Conservation (phyloP, 2,797 vertebrate genomes). For the Percopsis omiscomaycus region DNA sequence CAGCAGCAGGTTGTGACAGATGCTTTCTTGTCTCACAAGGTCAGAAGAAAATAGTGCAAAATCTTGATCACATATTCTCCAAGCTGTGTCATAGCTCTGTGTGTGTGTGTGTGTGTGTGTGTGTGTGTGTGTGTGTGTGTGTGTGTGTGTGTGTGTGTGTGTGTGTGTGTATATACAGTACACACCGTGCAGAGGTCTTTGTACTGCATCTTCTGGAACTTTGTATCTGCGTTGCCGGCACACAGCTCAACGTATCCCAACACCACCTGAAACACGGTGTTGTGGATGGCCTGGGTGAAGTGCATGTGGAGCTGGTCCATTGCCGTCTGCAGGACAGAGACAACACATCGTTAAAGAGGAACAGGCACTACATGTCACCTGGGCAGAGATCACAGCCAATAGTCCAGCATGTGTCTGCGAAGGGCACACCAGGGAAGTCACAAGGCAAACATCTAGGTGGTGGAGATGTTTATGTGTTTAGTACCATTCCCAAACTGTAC, state of each 20-base stretch:
- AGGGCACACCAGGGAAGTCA: slow-evolving; percentile 9
- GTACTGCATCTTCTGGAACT: slow-evolving; percentile 99
- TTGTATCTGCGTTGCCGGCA: slow-evolving; percentile 95
- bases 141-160: slow-evolving; percentile 2
- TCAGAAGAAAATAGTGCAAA: not conserved
- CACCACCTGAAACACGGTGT: slow-evolving; percentile 98
- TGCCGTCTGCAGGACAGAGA: slow-evolving; percentile 82
- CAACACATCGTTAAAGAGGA: slow-evolving; percentile 24
- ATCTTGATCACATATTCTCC: not conserved
- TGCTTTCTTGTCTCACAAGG: too few species aligned
- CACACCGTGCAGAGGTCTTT: slow-evolving; percentile 96
- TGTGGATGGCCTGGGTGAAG: slow-evolving; percentile 99
- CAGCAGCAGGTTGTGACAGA: too few species aligned
- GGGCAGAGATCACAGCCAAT: slow-evolving; percentile 10
- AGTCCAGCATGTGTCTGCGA: slow-evolving; percentile 13
- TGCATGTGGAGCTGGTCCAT: slow-evolving; percentile 99
- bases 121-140: not conserved
- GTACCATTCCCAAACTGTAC: slow-evolving; percentile 7
- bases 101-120: slow-evolving; percentile 5
- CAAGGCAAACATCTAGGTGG: slow-evolving; percentile 18
- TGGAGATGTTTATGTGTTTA: slow-evolving; percentile 9
- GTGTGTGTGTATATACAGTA: not conserved
- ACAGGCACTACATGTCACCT: not conserved
- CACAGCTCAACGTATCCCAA: slow-evolving; percentile 98
- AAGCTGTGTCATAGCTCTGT: not conserved